Base-by-base conservation (phyloP, 2,888 invertebrate genomes). In the Tupiocoris notatus region DNA sequence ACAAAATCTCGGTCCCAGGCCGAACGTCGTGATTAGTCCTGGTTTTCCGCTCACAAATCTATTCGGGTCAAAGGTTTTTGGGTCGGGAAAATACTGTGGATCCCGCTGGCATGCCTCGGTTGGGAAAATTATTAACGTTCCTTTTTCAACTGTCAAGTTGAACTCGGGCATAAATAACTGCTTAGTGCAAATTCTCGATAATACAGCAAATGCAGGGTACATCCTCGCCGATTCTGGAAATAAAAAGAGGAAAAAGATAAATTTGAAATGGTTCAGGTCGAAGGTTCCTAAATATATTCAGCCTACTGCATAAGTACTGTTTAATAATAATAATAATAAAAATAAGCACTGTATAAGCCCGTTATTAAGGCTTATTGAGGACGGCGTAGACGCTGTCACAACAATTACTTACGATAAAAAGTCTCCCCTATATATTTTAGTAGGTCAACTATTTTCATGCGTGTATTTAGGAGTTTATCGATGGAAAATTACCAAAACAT, bases 201-300 rank as follows among this genome's bases (percentile, higher is more conserved):
- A n/a, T n/a, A 61, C 16, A 7, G 23, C 20, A 21, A 61, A 71
- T n/a, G 71, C 16, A 18, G 71, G 71, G 71, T 71, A 71, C 71
- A 71, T 23, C 24, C 71, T 71, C 16, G 59, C 25, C 9, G 62
- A 21, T 39, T 71, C 71, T 71, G 61, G 16, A 24, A 71, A n/a
- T n/a, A n/a, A n/a, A n/a, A n/a, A 39, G 12, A 39, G 6, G 39
- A 39, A 39, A 39, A 39, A 39, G 12, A 39, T 39, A 12, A 12
- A 39, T 39, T 39, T 39, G 12, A 54, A 68, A 16, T 59, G 7
- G 7, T 59, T 24, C 12, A 59, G 71, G 12, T 39, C 24, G 62
- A 71, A 71, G n/a, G n/a, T n/a, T n/a, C n/a, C n/a, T n/a, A n/a
- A n/a, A n/a, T n/a, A n/a, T n/a, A n/a, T n/a, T n/a, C n/a, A n/a